Conservation (phyloP, 2,888 invertebrate genomes). For the Ochropacha duplaris region DNA sequence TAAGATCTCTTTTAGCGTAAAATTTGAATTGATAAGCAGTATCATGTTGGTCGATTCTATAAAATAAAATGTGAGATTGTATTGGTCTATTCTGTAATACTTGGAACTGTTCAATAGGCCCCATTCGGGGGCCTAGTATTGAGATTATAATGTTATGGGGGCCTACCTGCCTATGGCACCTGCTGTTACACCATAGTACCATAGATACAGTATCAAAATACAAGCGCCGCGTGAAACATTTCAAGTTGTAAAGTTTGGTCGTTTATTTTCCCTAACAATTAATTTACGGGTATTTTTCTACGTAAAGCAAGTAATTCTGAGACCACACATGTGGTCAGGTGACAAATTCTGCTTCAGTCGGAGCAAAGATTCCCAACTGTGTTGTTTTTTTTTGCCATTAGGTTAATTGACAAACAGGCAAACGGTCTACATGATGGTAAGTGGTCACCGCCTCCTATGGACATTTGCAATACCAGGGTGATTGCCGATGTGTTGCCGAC, state of each 20-base stretch:
- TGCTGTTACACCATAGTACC: slow-evolving; percentile 51
- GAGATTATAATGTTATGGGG: slow-evolving; percentile 32
- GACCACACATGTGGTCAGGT: slow-evolving; percentile 16
- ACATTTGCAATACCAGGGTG: too few relatives aligned
- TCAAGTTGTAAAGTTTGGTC: slow-evolving; percentile 26
- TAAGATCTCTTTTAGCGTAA: neutral
- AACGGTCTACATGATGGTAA: too few relatives aligned
- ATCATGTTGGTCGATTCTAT: neutral
- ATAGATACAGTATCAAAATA: slow-evolving; percentile 39
- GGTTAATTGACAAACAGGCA: too few relatives aligned
- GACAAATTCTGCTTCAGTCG: neutral
- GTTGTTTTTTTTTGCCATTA: too few relatives aligned
- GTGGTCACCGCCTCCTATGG: too few relatives aligned
- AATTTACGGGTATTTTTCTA: slow-evolving; percentile 32
- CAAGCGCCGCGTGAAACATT: slow-evolving; percentile 72
- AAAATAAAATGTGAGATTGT: slow-evolving; percentile 10
- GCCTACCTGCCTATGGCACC: slow-evolving; percentile 73
- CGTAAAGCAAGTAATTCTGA: slow-evolving; percentile 18
- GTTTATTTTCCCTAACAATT: slow-evolving; percentile 18
- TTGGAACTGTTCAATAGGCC: slow-evolving; percentile 45
- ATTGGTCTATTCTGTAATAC: slow-evolving; percentile 58
- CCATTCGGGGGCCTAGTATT: neutral
- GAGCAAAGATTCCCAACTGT: neutral
- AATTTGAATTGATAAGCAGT: neutral
- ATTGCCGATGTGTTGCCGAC: too few relatives aligned